phyloP scores from a whole-genome alignment of 1,140 invertebrate species.

The Diabrotica undecimpunctata region DNA sequence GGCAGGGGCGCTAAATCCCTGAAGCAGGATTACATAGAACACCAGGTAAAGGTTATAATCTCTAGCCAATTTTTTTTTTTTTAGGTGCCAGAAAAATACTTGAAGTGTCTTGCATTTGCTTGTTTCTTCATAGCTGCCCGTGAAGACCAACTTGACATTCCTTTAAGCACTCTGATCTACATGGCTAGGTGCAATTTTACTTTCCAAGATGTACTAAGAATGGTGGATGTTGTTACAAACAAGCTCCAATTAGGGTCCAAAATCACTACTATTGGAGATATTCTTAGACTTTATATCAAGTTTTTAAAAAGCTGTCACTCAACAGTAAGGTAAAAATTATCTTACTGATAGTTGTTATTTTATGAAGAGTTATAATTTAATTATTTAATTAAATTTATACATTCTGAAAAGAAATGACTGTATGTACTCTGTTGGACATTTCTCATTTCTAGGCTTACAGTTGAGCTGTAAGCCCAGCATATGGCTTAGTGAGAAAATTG shows the following conservation, averaged over 20 bases:
- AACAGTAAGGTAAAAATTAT: too few relatives aligned
- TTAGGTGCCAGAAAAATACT: constrained; percentile 36
- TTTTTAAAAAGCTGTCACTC: background rate
- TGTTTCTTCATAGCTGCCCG: constrained; percentile 35
- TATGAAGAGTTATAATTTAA: too few relatives aligned
- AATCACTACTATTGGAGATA: background rate
- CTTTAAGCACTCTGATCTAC: background rate
- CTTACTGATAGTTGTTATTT: too few relatives aligned
- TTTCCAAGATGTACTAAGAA: background rate
- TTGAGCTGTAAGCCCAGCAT: too few relatives aligned
- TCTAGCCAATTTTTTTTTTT: background rate
- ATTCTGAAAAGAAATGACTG: too few relatives aligned
- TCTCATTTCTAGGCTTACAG: too few relatives aligned
- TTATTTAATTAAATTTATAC: too few relatives aligned
- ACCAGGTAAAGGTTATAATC: too few relatives aligned
- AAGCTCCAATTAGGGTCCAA: background rate
- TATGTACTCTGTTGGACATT: too few relatives aligned
- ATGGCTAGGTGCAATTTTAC: background rate
- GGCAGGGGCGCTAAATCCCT: too few relatives aligned
- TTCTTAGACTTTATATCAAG: background rate
- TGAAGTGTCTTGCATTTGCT: constrained; percentile 35
- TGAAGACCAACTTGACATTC: constrained; percentile 25
- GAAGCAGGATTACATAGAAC: too few relatives aligned
- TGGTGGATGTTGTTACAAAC: background rate
- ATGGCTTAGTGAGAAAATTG: too few relatives aligned